Percentiles rank a stretch among this genome's conserved stretches.
Conservation (phyloP, 2,797 vertebrate genomes). For the Paguma larvata region DNA sequence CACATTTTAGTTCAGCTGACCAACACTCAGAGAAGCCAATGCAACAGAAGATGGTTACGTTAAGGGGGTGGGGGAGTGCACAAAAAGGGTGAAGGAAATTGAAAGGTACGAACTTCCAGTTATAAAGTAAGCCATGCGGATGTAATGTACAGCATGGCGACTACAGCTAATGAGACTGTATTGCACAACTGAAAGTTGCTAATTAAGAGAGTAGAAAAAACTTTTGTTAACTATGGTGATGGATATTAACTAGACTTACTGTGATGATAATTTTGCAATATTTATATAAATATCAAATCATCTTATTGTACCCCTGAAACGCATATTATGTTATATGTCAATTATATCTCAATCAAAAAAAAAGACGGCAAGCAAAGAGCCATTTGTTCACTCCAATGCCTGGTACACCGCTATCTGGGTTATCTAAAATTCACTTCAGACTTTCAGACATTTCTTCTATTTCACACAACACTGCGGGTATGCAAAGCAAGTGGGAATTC, state of each 20-base stretch:
- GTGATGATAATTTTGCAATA: background rate
- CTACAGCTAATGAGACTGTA: background rate
- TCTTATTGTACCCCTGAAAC: background rate
- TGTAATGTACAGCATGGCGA: background rate
- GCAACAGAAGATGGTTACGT: background rate
- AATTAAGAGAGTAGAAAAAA: background rate
- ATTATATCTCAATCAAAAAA: background rate
- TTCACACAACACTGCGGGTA: background rate
- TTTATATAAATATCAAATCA: background rate
- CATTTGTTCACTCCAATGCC: background rate
- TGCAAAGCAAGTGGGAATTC: background rate
- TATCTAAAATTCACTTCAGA: background rate
- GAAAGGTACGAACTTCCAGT: background rate
- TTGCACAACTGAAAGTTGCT: background rate
- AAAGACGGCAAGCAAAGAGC: background rate
- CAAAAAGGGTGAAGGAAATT: background rate
- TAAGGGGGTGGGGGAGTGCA: background rate
- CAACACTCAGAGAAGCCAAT: background rate
- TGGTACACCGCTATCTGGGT: background rate
- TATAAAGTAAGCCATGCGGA: background rate
- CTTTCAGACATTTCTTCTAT: background rate
- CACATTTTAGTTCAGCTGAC: conserved; percentile 57
- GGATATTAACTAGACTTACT: background rate
- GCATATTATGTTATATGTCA: background rate
- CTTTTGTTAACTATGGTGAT: background rate